Base-by-base conservation (phyloP, 2,113 vertebrate genomes). In the Uropsilus gracilis region DNA sequence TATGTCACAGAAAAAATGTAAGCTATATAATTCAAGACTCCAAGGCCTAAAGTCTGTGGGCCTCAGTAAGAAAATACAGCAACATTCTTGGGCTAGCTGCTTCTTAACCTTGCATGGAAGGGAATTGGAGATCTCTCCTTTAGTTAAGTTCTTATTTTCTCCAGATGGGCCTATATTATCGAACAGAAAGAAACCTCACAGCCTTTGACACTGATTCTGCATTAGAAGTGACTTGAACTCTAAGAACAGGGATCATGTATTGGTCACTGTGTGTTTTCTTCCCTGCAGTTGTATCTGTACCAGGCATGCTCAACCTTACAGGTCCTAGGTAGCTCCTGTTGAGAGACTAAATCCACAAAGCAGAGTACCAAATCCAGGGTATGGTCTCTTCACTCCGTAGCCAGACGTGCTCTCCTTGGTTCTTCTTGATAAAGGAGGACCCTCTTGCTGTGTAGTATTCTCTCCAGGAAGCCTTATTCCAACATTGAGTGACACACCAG, bases 121-220 rank as follows among this genome's bases (percentile, higher is more conserved):
- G n/a, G 20, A 83, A 59, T 2, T 44, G 3, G 24, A 37, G 26
- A 57, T 32, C 20, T 32, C 48, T 8, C 16, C 28, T 50, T 37
- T 28, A 61, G 32, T 57, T 46, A 68, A 83, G 13, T 55, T 30
- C 87, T 80, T 50, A 32, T 90, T 86, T 92, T 90, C 71, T 89
- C 32, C 46, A 82, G 0, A 13, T 66, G 13, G 46, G 22, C 63
- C 69, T 91, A 39, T n/a, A 18, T n/a, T 88, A 5, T 63, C 46
- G 39, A 34, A 80, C 37, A 80, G 32, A 26, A 59, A 83, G n/a
- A 8, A 61, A 46, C 20, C 22, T 22, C 39, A 34, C 10, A 46
- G 71, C 16, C 13, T 85, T 55, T 24, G 57, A 18, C 42, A 42
- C 24, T 80, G 26, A 37, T 39, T 57, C 18, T 55, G 53, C 20